These are phyloP conservation scores for Ia io DNA, from an alignment of 2,113 vertebrate genomes.

Conservation along the genomic window DNA sequence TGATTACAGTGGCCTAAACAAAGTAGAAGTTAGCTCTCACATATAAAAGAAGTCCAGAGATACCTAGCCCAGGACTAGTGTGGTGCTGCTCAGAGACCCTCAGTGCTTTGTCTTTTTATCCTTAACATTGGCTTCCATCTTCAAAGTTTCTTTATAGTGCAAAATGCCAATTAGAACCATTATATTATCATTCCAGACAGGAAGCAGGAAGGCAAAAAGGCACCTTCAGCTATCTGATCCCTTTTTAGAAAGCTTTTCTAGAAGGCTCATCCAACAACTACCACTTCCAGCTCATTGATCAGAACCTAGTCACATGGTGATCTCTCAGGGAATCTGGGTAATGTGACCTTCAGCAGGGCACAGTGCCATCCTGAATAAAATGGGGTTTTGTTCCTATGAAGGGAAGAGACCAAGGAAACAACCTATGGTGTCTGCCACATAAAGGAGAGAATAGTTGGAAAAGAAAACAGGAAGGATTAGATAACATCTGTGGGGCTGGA, in stretches of 20 bases:
- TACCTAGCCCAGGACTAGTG: background rate
- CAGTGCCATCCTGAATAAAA: background rate
- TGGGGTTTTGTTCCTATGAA: background rate
- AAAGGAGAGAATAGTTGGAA: background rate
- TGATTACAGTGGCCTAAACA: background rate
- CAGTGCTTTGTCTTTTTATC: background rate
- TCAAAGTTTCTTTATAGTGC: background rate
- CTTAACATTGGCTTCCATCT: background rate
- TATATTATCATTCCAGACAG: background rate
- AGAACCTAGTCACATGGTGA: background rate
- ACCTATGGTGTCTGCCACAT: background rate
- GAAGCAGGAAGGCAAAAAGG: background rate
- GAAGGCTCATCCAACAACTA: background rate
- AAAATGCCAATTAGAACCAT: background rate
- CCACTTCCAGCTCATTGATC: background rate
- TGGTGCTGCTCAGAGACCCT: background rate
- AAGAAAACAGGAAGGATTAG: background rate
- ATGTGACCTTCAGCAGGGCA: background rate
- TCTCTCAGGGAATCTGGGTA: background rate
- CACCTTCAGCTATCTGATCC: background rate
- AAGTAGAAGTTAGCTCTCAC: background rate
- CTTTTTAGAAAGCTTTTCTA: background rate
- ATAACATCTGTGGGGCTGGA: background rate
- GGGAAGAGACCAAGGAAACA: background rate
- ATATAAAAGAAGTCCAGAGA: background rate